Conservation (phyloP, 1,140 invertebrate genomes). For the Eueides isabella region DNA sequence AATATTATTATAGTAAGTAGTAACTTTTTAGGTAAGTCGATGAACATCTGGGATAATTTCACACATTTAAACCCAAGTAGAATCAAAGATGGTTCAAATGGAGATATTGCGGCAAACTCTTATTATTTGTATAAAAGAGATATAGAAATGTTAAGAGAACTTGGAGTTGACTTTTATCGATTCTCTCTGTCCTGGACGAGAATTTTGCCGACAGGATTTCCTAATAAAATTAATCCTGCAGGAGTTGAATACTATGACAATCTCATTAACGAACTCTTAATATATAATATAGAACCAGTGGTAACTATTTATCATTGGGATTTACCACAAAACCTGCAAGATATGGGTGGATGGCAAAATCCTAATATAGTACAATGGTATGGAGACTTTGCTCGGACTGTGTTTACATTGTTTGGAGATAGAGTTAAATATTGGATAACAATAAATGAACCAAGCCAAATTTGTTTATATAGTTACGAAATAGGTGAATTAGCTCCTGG, state of each 20-base stretch:
- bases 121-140: not conserved
- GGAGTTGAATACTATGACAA: slow-evolving; percentile 5
- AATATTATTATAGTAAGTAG: not conserved
- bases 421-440: not conserved
- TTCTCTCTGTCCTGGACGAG: not conserved
- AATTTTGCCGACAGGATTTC: not conserved
- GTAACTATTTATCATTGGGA: slow-evolving; percentile 1
- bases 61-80: not conserved
- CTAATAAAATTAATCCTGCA: not conserved
- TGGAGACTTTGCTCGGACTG: not conserved
- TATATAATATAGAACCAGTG: not conserved
- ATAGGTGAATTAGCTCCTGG: not conserved
- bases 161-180: not conserved
- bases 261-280: not conserved
- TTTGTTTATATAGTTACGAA: not conserved
- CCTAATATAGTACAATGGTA: not conserved
- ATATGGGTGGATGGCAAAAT: not conserved
- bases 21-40: not conserved
- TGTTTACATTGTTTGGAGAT: not conserved
- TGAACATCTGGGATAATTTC: not conserved
- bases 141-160: not conserved
- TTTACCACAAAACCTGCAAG: not conserved
- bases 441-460: not conserved
- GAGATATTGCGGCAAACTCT: not conserved
- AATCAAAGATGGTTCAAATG: not conserved